A percentile compares a stretch with the other conserved stretches of the same genome.
phyloP scores from a whole-genome alignment of 2,113 vertebrate genomes.

The Forbesichthys agassizii region DNA sequence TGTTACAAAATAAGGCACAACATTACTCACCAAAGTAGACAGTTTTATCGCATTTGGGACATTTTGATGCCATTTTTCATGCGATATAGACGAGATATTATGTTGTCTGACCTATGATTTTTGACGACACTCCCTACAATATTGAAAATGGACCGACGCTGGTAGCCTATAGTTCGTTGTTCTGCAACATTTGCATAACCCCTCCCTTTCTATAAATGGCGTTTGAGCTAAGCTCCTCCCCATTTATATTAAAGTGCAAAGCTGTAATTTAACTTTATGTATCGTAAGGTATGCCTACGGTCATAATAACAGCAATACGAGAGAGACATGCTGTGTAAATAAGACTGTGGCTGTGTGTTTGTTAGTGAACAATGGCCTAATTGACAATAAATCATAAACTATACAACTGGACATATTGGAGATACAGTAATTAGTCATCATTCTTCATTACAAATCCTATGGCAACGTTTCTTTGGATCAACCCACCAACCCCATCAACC shows the following conservation, averaged over 20 bases:
- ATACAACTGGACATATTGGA: too few species aligned
- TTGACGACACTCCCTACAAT: constrained; percentile 37
- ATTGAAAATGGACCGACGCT: constrained; percentile 14
- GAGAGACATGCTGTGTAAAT: too few species aligned
- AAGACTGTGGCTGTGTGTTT: too few species aligned
- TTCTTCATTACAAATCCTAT: not conserved
- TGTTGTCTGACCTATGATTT: not conserved
- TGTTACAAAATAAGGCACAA: not conserved
- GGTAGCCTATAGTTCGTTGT: constrained; percentile 11
- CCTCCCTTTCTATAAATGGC: constrained; percentile 17
- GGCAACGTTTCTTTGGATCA: not conserved
- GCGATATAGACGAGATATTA: not conserved
- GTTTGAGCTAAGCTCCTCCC: not conserved
- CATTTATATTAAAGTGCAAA: not conserved
- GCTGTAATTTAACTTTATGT: too few species aligned
- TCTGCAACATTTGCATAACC: constrained; percentile 6
- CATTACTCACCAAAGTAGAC: constrained; percentile 73
- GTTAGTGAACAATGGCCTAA: too few species aligned
- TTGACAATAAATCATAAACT: too few species aligned
- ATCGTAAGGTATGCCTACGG: too few species aligned
- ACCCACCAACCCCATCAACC: constrained; percentile 9
- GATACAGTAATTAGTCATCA: not conserved
- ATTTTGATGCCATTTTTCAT: constrained; percentile 71
- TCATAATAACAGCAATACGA: too few species aligned
- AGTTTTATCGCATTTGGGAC: constrained; percentile 74